These are phyloP conservation scores for Mobula hypostoma DNA, from an alignment of 2,113 vertebrate species.

Conservation along the genomic window DNA sequence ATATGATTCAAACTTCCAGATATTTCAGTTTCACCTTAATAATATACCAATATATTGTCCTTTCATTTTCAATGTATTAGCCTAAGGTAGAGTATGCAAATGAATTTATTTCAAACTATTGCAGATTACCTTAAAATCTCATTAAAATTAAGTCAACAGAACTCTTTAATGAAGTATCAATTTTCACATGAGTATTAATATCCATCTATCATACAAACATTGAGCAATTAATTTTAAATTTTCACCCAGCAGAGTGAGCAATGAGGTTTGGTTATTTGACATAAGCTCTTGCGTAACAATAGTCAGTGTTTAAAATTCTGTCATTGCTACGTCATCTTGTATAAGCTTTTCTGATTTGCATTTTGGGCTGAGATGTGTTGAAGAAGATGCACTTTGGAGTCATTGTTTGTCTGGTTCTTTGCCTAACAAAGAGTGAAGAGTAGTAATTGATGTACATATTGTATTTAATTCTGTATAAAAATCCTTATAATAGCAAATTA, in stretches of 20 bases:
- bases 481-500: slow-evolving; percentile 42
- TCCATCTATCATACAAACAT: no score
- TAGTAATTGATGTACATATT: slow-evolving; percentile 9
- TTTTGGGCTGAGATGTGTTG: not conserved
- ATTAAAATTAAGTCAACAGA: not conserved
- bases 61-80: no score
- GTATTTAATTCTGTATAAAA: slow-evolving; percentile 28
- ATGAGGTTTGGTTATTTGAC: not conserved
- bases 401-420: not conserved
- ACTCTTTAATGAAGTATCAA: no score
- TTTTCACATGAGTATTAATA: no score
- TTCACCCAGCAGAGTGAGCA: not conserved
- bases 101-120: not conserved
- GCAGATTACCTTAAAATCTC: not conserved
- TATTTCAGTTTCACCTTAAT: not conserved
- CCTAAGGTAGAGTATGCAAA: not conserved
- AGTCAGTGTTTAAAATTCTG: not conserved
- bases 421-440: not conserved
- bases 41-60: not conserved
- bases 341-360: not conserved
- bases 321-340: not conserved
- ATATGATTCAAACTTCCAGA: not conserved
- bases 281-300: not conserved
- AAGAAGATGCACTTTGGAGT: slow-evolving; percentile 30
- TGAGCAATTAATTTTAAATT: not conserved